phyloP scores from a whole-genome alignment of 2,113 vertebrate species.

The Ochotona curzoniae region DNA sequence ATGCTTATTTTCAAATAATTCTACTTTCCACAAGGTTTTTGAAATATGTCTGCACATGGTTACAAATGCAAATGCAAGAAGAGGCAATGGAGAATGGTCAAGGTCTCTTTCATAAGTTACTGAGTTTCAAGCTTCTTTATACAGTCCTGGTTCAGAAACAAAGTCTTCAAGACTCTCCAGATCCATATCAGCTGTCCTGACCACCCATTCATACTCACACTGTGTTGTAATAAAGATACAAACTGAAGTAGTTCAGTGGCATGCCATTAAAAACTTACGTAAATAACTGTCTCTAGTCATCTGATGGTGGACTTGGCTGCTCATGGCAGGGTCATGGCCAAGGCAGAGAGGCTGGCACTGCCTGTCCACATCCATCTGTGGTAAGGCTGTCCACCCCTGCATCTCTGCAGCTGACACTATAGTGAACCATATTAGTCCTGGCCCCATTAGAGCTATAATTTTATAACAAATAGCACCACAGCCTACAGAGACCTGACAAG shows the following conservation, averaged over 20 bases:
- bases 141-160: conserved; percentile 25
- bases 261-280: conserved; percentile 26
- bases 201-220: background rate
- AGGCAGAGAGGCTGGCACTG: background rate
- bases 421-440: background rate
- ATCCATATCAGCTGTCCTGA: conserved; percentile 33
- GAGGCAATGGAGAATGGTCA: background rate
- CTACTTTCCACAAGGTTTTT: no score
- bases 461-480: conserved; percentile 47
- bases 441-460: background rate
- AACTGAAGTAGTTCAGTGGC: background rate
- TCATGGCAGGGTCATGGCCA: background rate
- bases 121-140: conserved; percentile 52
- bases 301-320: background rate
- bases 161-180: conserved; percentile 28
- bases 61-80: conserved; percentile 39
- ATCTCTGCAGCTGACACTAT: conserved; percentile 31
- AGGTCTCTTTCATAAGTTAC: background rate
- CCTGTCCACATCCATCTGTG: background rate
- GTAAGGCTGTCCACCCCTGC: background rate
- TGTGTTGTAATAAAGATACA: background rate
- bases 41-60: background rate
- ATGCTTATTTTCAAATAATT: no score
- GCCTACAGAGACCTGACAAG: conserved; percentile 26
- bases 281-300: background rate